phyloP scores from a whole-genome alignment of 1,140 invertebrate species.

The Trichonephila clavipes region DNA sequence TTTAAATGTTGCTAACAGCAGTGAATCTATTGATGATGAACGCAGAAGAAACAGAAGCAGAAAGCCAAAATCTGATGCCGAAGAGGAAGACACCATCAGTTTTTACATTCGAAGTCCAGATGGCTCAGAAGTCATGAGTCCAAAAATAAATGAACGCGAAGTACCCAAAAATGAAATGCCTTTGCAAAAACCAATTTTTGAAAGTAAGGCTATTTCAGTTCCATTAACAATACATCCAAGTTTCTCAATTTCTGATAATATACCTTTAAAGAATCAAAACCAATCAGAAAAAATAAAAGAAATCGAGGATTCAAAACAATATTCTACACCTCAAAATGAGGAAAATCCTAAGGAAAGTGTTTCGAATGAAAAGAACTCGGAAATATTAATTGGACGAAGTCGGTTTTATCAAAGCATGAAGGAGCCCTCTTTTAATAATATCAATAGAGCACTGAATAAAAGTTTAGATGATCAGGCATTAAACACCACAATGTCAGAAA shows the following conservation, averaged over 20 bases:
- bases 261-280: background rate
- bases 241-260: background rate
- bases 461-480: conserved; percentile 4
- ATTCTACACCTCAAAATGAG: background rate
- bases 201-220: background rate
- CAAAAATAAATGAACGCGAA: background rate
- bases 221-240: background rate
- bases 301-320: background rate
- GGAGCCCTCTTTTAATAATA: conserved; percentile 33
- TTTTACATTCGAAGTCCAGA: conserved; percentile 66
- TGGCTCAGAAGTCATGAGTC: background rate
- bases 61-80: conserved; percentile 48
- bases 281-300: background rate
- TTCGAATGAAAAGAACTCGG: background rate
- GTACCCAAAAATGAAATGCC: background rate
- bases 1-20: conserved; percentile 85
- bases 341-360: background rate
- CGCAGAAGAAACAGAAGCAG: conserved; percentile 65
- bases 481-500: background rate
- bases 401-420: conserved; percentile 67
- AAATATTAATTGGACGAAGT: conserved; percentile 34
- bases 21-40: conserved; percentile 81
- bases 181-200: background rate
- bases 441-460: conserved; percentile 2
- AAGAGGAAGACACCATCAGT: conserved; percentile 56